Evolutionary conservation across 2,888 invertebrate species (phyloP).

Genomic region (Mantis religiosa): DNA sequence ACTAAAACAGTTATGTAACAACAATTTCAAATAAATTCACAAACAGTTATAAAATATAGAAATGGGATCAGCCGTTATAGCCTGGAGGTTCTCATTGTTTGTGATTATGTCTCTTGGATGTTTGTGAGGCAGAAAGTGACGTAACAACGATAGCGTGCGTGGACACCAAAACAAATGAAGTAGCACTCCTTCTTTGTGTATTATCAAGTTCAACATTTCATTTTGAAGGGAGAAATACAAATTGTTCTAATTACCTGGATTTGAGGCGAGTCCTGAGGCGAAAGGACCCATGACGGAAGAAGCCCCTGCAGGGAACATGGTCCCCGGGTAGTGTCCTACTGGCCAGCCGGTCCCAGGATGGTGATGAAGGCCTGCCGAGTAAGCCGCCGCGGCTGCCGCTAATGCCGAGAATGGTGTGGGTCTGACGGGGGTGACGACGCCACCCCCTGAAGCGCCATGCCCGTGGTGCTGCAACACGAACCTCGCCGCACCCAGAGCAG

Average conservation of each 20-base stretch:
- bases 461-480: conserved; percentile 30
- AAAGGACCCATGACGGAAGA: conserved; percentile 25
- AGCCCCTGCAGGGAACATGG: conserved; percentile 29
- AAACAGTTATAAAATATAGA: too few relatives aligned
- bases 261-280: conserved; percentile 26
- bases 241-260: conserved; percentile 27
- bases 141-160: too few relatives aligned
- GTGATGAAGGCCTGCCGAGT: conserved; percentile 26
- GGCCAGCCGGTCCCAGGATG: conserved; percentile 9
- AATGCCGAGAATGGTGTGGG: conserved; percentile 74
- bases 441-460: conserved; percentile 6
- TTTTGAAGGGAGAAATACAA: too few relatives aligned
- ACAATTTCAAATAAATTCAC: too few relatives aligned
- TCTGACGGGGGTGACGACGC: conserved; percentile 53
- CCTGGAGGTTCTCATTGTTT: too few relatives aligned
- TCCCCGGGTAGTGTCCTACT: conserved; percentile 29
- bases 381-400: conserved; percentile 60
- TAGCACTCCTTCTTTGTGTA: too few relatives aligned
- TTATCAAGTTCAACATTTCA: too few relatives aligned
- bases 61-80: too few relatives aligned
- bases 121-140: too few relatives aligned
- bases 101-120: too few relatives aligned
- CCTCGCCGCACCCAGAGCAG: not conserved
- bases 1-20: too few relatives aligned
- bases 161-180: too few relatives aligned